Evolutionary conservation across 2,797 vertebrate species (phyloP).

Genomic region (Eleutherodactylus coqui): DNA sequence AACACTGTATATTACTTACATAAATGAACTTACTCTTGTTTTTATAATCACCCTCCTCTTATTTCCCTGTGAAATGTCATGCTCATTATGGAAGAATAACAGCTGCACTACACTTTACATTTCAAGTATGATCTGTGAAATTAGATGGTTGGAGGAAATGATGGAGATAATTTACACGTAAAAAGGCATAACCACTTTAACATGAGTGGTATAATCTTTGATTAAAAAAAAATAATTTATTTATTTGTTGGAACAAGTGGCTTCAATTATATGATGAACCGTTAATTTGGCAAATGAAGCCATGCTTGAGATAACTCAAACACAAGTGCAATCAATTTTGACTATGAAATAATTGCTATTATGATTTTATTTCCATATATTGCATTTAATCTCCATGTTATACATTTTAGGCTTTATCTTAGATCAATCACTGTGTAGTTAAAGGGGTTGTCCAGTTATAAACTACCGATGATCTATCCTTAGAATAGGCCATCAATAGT

Average conservation of each 20-base stretch:
- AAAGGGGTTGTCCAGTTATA: too few relatives aligned
- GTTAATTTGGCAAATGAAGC: constrained; percentile 8
- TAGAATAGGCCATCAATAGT: too few relatives aligned
- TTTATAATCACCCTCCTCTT: neutral
- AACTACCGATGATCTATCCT: too few relatives aligned
- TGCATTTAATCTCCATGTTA: too few relatives aligned
- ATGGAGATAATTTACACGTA: neutral
- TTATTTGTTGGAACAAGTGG: constrained; percentile 34
- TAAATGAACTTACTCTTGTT: neutral
- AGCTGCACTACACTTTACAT: neutral
- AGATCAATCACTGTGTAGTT: too few relatives aligned
- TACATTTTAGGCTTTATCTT: neutral
- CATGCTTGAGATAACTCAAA: constrained; percentile 27
- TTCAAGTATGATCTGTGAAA: constrained; percentile 17
- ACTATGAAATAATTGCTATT: neutral
- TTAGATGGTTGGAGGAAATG: neutral
- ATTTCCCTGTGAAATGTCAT: neutral
- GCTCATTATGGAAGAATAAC: constrained; percentile 5
- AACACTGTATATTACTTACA: too few relatives aligned
- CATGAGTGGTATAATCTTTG: constrained; percentile 10
- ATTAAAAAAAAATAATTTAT: constrained; percentile 24
- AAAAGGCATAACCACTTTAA: constrained; percentile 4
- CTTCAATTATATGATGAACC: constrained; percentile 13
- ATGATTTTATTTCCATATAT: neutral
- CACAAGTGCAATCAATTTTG: constrained; percentile 30